A percentile compares a stretch with the other conserved stretches of the same genome.
Evolutionary conservation across 2,113 vertebrate genomes (phyloP).

Genomic region (Prionailurus bengalensis): DNA sequence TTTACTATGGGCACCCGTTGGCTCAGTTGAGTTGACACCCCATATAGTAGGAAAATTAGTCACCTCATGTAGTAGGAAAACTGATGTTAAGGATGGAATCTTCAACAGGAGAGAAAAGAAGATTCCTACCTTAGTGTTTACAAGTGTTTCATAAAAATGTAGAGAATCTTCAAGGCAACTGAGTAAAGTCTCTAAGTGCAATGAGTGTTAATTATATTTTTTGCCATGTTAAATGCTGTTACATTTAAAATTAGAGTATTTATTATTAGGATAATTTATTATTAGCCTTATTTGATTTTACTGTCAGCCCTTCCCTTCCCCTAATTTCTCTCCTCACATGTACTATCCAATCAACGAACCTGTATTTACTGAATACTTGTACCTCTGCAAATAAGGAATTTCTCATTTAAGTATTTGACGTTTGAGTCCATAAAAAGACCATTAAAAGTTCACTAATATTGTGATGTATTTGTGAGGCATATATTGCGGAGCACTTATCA

Average conservation of each 20-base stretch:
- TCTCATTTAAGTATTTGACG: not conserved
- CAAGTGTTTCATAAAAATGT: not conserved
- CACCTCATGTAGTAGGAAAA: slow-evolving; percentile 17
- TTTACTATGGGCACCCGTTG: not conserved
- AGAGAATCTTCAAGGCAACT: not conserved
- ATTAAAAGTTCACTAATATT: not conserved
- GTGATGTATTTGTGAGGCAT: not conserved
- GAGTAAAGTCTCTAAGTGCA: not conserved
- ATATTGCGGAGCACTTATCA: not conserved
- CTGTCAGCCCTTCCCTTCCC: not conserved
- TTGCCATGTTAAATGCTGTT: not conserved
- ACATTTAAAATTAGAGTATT: not conserved
- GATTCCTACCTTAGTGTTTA: not conserved
- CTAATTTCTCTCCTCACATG: not conserved
- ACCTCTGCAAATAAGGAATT: not conserved
- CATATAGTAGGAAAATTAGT: not conserved
- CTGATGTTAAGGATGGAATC: slow-evolving; percentile 60
- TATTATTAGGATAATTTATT: not conserved
- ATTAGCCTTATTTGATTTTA: not conserved
- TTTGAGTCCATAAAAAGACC: not conserved
- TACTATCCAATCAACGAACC: not conserved
- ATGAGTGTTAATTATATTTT: not conserved
- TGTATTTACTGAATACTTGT: not conserved
- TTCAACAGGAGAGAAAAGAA: not conserved
- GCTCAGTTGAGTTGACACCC: too few species aligned